Base-by-base conservation (phyloP, 37 sponge, comb jelly and placozoan species). In the Bolinopsis microptera region DNA sequence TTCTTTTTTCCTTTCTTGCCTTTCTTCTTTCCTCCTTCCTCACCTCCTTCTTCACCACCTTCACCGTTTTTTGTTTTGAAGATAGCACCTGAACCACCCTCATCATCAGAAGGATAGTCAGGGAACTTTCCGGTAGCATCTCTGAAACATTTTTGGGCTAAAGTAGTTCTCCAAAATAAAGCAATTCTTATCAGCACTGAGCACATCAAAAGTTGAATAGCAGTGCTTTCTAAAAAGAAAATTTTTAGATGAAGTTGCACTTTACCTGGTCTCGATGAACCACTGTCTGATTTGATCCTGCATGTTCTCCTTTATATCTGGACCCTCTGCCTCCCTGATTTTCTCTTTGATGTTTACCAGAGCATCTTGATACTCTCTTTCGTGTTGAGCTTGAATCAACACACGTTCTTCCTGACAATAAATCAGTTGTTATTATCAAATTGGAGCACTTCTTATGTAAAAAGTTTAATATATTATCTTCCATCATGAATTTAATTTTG, bases 91-190 rank as follows among this genome's bases (percentile, higher is more conserved):
- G 99, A 99, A 23, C 99, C 99, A 18, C 99, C 99, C 28, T 95
- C 98, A 13, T 99, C 98, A 18, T 69, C 97, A 93, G 93, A 94
- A 37, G 99, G 99, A 69, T 93, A 97, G 38, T 99, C 99, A 74
- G 99, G 99, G 93, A 99, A 99, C 93, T 99, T 99, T 16, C 99
- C 99, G 16, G 96, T 97, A 8, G 98, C 96, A 95, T 99, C 99
- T 75, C 98, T 98, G 93, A 32, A 22, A 32, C n/a, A n/a, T n/a
- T n/a, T n/a, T n/a, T n/a, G n/a, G n/a, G n/a, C n/a, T n/a, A n/a
- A n/a, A n/a, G n/a, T n/a, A n/a, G n/a, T n/a, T n/a, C n/a, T n/a
- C n/a, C n/a, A n/a, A n/a, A n/a, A n/a, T n/a, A n/a, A n/a, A n/a
- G n/a, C n/a, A n/a, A n/a, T n/a, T n/a, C n/a, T n/a, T n/a, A n/a